Evolutionary conservation across 64 coral and sea anemone genomes (phyloP), one percentile per base, ranked within the genome.

Genomic region (Actinia equina): DNA sequence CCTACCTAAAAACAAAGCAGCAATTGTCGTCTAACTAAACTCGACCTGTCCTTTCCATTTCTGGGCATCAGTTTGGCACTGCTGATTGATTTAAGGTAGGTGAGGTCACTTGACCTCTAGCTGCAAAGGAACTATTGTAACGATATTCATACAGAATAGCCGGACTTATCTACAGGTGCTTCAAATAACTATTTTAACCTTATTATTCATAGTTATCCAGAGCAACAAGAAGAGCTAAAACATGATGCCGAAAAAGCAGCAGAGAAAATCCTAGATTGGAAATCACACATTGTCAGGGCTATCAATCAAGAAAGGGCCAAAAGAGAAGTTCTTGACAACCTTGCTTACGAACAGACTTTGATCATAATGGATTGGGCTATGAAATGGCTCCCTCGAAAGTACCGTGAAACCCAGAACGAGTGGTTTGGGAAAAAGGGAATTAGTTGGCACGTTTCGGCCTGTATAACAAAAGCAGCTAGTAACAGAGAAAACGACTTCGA

Each of bases 361-460:
- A 23, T 87, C 6, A n/a, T 87, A 52, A 44, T 53, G 19, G 86
- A 87, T 44, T 87, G 71, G 61, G 61, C 61, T 1, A 64, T 64
- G 18, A 64, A 64, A 19, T 64, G 61, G 61, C 17, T 64, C 18
- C 86, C 61, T 1, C 7, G 37, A 45, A 20, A 71, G 77, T 10
- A 37, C 44, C 22, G 45, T 19, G 60, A 87, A 44, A 10, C 61
- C 56, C 86, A 87, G 30, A 23, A 9, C 6, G 86, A 87, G 0
- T 87, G 86, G 86, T 70, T 87, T 41, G 86, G 64, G 5, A 87
- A 87, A 57, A 42, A 64, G 30, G 86, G 64, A 41, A 16, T 87
- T 3, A 77, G 65, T 52, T 87, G 86, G 86, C 86, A 87, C 37
- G 54, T 87, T 2, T 76, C 63, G 18, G 61, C 18, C 18, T 64